Evolutionary conservation across 2,113 vertebrate genomes (phyloP), one percentile per base, ranked within the genome.

Genomic region (Triplophysa rosa): DNA sequence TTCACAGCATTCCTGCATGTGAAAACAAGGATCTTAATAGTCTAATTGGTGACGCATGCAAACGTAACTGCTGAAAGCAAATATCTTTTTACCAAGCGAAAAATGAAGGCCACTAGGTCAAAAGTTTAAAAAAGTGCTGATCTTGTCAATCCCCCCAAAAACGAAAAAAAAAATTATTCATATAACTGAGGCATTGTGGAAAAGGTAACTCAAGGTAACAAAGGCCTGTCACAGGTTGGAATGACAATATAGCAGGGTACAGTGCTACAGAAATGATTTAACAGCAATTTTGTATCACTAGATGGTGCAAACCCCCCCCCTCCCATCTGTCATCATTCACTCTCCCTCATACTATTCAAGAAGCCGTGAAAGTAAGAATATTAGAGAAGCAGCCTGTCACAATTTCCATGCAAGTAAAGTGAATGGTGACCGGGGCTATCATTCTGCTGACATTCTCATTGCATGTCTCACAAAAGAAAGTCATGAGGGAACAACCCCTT

Each of bases 221-320:
- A 52, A 61, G 56, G 21, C 12, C 56, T 14, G 21, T 42, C 61
- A 45, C 49, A 56, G 17, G 17, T 56, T 71, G 26, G 26, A 33
- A 12, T 42, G 16, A 9, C 4, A 62, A 58, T 12, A 61, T 42
- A 9, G 24, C 17, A 8, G 68, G 26, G 21, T 23, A 47, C 71
- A 74, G 24, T 62, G 58, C 21, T 62, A 62, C 21, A 73, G 61
- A 42, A 14, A 74, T 47, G 37, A 62, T 62, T 74, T 62, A 74
- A 62, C 58, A 61, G 69, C 37, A 74, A 13, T 19, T 62, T 13
- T 74, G 58, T 14, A 61, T 70, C 12, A 37, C 17, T 29, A 33
- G 11, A 58, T 40, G 42, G 8, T 29, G 26, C 2, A 24, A 24
- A 1, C 24, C 26, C 2, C 0, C 26, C 29, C 3, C 0, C 26